A percentile compares a stretch with the other conserved stretches of the same genome.
These are phyloP conservation scores for Sylvicola cinctus DNA, from an alignment of 2,888 invertebrate species.

Conservation along the genomic window DNA sequence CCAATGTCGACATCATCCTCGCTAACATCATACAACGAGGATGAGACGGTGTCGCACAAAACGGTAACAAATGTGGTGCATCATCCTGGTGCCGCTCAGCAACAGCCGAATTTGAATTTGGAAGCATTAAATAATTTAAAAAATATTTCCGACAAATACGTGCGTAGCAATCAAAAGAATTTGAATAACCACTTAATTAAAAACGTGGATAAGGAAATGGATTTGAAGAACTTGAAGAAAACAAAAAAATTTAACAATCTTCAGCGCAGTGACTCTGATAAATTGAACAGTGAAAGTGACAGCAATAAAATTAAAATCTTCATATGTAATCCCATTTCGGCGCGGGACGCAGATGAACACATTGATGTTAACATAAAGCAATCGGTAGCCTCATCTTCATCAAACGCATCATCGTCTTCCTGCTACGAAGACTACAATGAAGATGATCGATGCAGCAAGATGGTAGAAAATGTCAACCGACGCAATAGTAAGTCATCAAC, in stretches of 20 bases:
- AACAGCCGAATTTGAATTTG: background rate
- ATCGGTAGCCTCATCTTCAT: background rate
- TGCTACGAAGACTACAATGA: slow-evolving; percentile 8
- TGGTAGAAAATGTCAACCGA: slow-evolving; percentile 4
- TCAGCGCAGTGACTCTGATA: background rate
- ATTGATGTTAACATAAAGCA: too few species aligned
- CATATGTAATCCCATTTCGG: background rate
- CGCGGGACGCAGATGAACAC: background rate
- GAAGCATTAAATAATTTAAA: slow-evolving; percentile 5
- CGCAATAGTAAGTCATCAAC: slow-evolving; percentile 3
- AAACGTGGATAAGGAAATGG: slow-evolving; percentile 5
- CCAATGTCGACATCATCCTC: slow-evolving; percentile 13
- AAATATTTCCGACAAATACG: slow-evolving; percentile 1
- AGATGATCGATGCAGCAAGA: slow-evolving; percentile 6
- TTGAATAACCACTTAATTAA: slow-evolving; percentile 5
- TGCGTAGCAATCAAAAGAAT: slow-evolving; percentile 3
- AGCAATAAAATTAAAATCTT: slow-evolving; percentile 3
- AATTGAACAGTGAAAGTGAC: background rate
- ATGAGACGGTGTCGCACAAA: background rate
- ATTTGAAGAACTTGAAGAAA: slow-evolving; percentile 4
- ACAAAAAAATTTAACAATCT: slow-evolving; percentile 3
- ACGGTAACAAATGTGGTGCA: background rate
- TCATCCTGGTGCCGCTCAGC: background rate
- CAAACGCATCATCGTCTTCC: slow-evolving; percentile 8
- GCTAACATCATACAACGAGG: slow-evolving; percentile 1